Base-by-base conservation (phyloP, 2,888 invertebrate genomes). In the Microplitis deprimator region DNA sequence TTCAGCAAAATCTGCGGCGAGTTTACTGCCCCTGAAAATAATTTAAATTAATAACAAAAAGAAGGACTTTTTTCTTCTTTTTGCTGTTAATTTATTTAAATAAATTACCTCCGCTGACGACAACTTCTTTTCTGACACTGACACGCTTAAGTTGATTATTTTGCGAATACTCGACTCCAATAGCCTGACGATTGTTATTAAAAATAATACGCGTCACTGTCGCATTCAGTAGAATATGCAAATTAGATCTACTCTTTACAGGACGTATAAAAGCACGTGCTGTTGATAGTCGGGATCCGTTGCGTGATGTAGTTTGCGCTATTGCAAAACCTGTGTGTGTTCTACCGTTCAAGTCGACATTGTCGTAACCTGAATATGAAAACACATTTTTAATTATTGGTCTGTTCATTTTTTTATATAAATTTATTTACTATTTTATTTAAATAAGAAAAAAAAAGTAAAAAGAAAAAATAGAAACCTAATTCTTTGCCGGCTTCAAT, bases 1-100 rank as follows among this genome's bases (percentile, higher is more conserved):
- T 97, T 92, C 85, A 98, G 92, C 13, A 99, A 93, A 68, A 99
- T 91, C 88, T 99, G 98, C 0, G 98, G 98, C 0, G 98, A 96
- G 82, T 97, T 98, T 1, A 99, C 96, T 10, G 98, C 96, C 0
- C 98, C 97, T 7, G 92, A 94, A 80, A 67, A 75, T 72, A 29
- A 68, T 75, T 62, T 73, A 59, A 50, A 61, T 75, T 77, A 60
- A 71, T 40, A 13, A 17, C 10, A 77, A 64, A 71, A 38, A 77
- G 29, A 29, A 29, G 1, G 20, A 29, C 4, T 29, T 29, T 60
- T 38, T 61, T 64, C n/a, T 62, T 64, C 13, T 29, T 59, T 40
- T 72, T 16, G 13, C 10, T 8, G 5, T 29, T 13, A 50, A 50
- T 50, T 50, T 50, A 50, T 50, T 50, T 50, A 8, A 50, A 50